Evolutionary conservation across 2,888 invertebrate species (phyloP).

Genomic region (Eutolmus rufibarbis): DNA sequence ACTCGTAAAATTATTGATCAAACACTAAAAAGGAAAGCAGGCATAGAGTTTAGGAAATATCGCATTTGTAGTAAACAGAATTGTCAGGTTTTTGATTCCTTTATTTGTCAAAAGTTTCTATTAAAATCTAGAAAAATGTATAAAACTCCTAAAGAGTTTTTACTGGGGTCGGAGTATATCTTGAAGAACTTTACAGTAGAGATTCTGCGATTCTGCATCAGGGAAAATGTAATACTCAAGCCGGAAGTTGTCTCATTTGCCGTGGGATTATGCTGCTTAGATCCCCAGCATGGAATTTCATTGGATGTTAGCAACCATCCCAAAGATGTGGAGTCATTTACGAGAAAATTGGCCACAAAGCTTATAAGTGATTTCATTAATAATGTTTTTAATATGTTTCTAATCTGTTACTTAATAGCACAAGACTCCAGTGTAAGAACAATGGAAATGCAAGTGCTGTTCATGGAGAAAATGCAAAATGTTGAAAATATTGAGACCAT

Average conservation of each 20-base stretch:
- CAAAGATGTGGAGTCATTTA: constrained; percentile 65
- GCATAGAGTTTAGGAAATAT: neutral
- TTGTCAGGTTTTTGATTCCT: neutral
- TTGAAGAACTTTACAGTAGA: constrained; percentile 69
- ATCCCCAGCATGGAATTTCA: constrained; percentile 67
- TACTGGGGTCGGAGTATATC: constrained; percentile 56
- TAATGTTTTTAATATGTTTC: neutral
- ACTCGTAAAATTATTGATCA: neutral
- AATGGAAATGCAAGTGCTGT: constrained; percentile 70
- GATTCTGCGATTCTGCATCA: constrained; percentile 64
- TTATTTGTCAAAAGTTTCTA: neutral
- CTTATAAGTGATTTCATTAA: constrained; percentile 58
- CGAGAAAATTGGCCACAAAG: constrained; percentile 65
- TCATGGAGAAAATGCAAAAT: constrained; percentile 67
- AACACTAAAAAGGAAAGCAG: neutral
- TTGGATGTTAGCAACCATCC: constrained; percentile 64
- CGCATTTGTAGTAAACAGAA: neutral
- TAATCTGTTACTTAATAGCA: neutral
- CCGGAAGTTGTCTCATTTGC: constrained; percentile 66
- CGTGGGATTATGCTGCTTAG: constrained; percentile 65
- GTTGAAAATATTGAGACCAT: constrained; percentile 65
- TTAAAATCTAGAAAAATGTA: neutral
- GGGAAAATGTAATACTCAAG: constrained; percentile 61
- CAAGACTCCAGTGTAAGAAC: constrained; percentile 64
- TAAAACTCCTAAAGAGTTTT: constrained; percentile 38